Percentiles rank a stretch among this genome's conserved stretches.
These are phyloP conservation scores for Shinisaurus crocodilurus DNA, from an alignment of 2,113 vertebrate species.

Conservation along the genomic window DNA sequence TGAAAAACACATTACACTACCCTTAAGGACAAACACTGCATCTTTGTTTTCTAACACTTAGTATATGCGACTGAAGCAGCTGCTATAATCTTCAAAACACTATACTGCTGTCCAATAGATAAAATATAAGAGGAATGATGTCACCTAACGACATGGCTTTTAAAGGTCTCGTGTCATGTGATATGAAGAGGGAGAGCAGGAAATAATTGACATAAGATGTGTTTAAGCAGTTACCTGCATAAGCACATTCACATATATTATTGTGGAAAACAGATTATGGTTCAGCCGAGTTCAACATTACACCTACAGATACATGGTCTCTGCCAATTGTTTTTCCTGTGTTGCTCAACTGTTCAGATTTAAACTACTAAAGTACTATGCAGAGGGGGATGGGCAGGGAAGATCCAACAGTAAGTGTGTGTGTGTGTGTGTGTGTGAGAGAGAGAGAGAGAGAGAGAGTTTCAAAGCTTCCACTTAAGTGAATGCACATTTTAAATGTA, in stretches of 20 bases:
- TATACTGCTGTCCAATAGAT: not conserved
- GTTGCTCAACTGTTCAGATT: conserved; percentile 33
- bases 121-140: conserved; percentile 31
- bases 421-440: too few species aligned
- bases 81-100: not conserved
- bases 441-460: too few species aligned
- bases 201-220: conserved; percentile 15
- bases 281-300: conserved; percentile 42
- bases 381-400: not conserved
- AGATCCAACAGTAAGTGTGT: not conserved
- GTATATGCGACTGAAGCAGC: conserved; percentile 31
- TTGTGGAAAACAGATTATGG: conserved; percentile 31
- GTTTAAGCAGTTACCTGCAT: conserved; percentile 12
- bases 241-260: conserved; percentile 16
- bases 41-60: conserved; percentile 25
- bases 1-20: conserved; percentile 32
- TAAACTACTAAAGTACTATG: not conserved
- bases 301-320: conserved; percentile 15
- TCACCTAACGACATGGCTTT: conserved; percentile 24
- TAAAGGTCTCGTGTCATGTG: not conserved
- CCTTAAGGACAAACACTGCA: conserved; percentile 25
- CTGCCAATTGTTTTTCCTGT: conserved; percentile 16
- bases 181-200: conserved; percentile 11
- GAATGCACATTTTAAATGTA: not conserved
- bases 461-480: conserved; percentile 20